phyloP scores from a whole-genome alignment of 2,888 invertebrate species.

The Dynastes maya region DNA sequence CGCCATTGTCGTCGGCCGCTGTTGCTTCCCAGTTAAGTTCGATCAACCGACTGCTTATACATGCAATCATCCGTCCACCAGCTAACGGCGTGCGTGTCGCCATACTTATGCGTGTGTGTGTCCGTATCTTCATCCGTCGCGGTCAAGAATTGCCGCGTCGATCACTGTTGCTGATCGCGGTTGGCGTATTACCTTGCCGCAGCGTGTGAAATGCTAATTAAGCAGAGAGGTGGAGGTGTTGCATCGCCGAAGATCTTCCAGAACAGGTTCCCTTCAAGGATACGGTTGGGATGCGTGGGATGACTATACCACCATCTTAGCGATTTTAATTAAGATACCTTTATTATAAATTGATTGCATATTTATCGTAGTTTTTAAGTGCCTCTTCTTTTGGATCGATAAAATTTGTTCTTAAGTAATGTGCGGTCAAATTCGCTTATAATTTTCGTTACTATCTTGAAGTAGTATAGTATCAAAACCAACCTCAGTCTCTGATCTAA shows the following conservation, averaged over 20 bases:
- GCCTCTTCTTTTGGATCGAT: no score
- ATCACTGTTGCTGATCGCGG: neutral
- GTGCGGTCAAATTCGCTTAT: no score
- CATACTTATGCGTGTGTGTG: neutral
- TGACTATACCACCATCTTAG: neutral
- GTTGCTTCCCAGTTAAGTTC: conserved; percentile 17
- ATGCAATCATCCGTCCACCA: neutral
- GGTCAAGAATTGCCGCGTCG: neutral
- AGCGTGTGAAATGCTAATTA: conserved; percentile 22
- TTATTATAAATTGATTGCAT: neutral
- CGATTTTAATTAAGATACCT: conserved; percentile 1
- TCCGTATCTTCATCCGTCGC: neutral
- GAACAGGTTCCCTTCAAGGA: conserved; percentile 19
- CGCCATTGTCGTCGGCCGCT: conserved; percentile 11
- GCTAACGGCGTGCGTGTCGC: neutral
- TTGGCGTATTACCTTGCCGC: conserved; percentile 26
- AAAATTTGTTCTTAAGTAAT: no score
- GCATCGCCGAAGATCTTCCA: conserved; percentile 7
- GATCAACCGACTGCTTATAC: conserved; percentile 31
- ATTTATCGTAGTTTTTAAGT: neutral
- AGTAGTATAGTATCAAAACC: no score
- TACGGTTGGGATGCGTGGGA: conserved; percentile 9
- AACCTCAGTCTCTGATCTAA: no score
- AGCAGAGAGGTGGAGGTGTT: conserved; percentile 17
- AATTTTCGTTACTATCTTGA: no score